Base-by-base conservation (phyloP, 2,888 invertebrate species). In the Emmelina monodactyla region DNA sequence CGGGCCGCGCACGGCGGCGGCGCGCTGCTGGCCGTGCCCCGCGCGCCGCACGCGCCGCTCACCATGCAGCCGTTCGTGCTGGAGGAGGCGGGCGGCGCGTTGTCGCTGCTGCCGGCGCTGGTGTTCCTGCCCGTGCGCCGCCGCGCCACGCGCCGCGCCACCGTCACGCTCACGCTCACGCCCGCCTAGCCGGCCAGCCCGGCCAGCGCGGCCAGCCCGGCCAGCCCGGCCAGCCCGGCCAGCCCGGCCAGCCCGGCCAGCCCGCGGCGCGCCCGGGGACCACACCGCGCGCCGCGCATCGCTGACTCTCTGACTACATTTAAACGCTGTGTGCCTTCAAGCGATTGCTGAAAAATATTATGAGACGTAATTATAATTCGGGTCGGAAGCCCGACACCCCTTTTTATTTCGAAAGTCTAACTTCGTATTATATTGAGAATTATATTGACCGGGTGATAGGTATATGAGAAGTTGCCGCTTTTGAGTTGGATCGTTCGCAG, bases 61-160 rank as follows among this genome's bases (percentile, higher is more conserved):
- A 87, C 92, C 48, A 95, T 96, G 94, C 96, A 96, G 82, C 92
- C 95, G 38, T 97, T 96, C 79, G 84, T 93, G 52, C 83, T 94
- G 69, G 91, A 92, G 68, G 80, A 79, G 51, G 66, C 79, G 53
- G 72, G 75, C 49, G 78, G 76, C 47, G 79, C 75, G 61, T 71
- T 75, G 52, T 86, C 88, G 64, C 91, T 95, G 72, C 88, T 93
- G 58, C 92, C 96, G 48, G 93, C 95, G 54, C 85, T 96, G 55
- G 93, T 97, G 70, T 94, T 94, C 82, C 86, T 97, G 79, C 96
- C 97, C 45, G 95, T 97, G 62, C 88, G 90, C 50, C 88, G 92
- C 65, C 88, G 91, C 69, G 87, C 94, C 58, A 89, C 88, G 61
- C 88, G 89, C 61, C 89, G 92, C 51, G 85, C 94, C 54, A 93